Conservation (phyloP, 2,797 vertebrate genomes). For the Pterois miles region DNA sequence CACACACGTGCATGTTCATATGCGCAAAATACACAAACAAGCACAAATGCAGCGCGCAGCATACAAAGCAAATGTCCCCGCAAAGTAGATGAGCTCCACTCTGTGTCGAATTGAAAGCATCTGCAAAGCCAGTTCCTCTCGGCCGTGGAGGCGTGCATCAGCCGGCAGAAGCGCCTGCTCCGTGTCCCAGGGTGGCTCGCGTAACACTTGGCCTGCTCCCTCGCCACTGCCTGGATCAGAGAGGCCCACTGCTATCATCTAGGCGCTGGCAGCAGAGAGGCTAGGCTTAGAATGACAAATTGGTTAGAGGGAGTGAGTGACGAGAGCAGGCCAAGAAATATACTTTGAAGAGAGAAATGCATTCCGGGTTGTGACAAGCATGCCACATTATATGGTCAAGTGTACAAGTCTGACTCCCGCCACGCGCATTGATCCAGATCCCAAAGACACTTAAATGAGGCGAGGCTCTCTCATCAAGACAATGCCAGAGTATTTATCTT, state of each 20-base stretch:
- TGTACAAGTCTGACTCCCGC: slow-evolving; percentile 69
- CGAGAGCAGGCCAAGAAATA: slow-evolving; percentile 82
- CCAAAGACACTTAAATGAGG: slow-evolving; percentile 77
- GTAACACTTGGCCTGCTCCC: slow-evolving; percentile 87
- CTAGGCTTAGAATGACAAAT: slow-evolving; percentile 87
- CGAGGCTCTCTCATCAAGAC: slow-evolving; percentile 70
- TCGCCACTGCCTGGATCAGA: slow-evolving; percentile 85
- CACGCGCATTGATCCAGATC: slow-evolving; percentile 72
- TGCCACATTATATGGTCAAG: slow-evolving; percentile 81
- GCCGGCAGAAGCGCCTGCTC: slow-evolving; percentile 78
- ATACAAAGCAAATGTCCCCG: slow-evolving; percentile 59
- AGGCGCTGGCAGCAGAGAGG: slow-evolving; percentile 79
- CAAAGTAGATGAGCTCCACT: slow-evolving; percentile 80
- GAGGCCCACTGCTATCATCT: slow-evolving; percentile 84
- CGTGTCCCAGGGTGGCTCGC: slow-evolving; percentile 79
- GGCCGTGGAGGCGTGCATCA: slow-evolving; percentile 81
- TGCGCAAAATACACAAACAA: slow-evolving; percentile 40
- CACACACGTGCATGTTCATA: slow-evolving; percentile 22
- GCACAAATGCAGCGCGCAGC: slow-evolving; percentile 47
- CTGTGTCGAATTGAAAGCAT: slow-evolving; percentile 81
- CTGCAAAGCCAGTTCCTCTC: slow-evolving; percentile 80
- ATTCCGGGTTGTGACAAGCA: slow-evolving; percentile 76
- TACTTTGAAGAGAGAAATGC: slow-evolving; percentile 82
- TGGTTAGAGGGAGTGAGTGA: slow-evolving; percentile 83
- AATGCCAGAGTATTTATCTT: slow-evolving; percentile 80